These are phyloP conservation scores for Aspiorhynchus laticeps DNA, from an alignment of 2,113 vertebrate species.

Conservation along the genomic window DNA sequence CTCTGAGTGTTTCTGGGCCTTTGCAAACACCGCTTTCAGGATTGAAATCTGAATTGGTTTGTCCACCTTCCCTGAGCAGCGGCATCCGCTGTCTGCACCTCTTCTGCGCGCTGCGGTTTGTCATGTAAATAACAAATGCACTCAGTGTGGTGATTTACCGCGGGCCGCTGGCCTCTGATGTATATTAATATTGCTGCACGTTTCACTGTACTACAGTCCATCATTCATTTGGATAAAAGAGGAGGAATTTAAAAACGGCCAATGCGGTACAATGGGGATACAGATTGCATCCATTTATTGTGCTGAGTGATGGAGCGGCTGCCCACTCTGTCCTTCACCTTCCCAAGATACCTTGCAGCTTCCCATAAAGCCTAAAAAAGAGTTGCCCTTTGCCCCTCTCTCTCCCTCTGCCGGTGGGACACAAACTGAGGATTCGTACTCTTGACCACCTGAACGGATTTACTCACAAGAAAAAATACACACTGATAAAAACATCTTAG, in stretches of 20 bases:
- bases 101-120: constrained; percentile 69
- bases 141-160: constrained; percentile 79
- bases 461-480: neutral
- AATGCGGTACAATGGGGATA: constrained; percentile 81
- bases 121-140: constrained; percentile 84
- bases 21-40: constrained; percentile 62
- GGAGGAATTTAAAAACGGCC: constrained; percentile 82
- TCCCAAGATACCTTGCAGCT: constrained; percentile 55
- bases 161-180: constrained; percentile 76
- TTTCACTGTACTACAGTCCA: constrained; percentile 74
- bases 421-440: constrained; percentile 55
- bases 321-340: constrained; percentile 80
- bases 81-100: constrained; percentile 58
- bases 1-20: constrained; percentile 66
- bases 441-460: constrained; percentile 42
- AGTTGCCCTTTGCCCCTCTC: constrained; percentile 67
- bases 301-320: constrained; percentile 79
- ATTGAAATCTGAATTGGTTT: constrained; percentile 81
- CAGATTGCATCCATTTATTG: constrained; percentile 85
- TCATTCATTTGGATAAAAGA: constrained; percentile 85
- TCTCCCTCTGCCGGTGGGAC: constrained; percentile 58
- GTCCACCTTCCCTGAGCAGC: constrained; percentile 69
- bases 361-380: constrained; percentile 75
- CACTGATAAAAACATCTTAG: neutral
- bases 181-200: constrained; percentile 80